A percentile compares a stretch with the other conserved stretches of the same genome.
Conservation (phyloP, 2,888 invertebrate species). For the Cheilosia variabilis region DNA sequence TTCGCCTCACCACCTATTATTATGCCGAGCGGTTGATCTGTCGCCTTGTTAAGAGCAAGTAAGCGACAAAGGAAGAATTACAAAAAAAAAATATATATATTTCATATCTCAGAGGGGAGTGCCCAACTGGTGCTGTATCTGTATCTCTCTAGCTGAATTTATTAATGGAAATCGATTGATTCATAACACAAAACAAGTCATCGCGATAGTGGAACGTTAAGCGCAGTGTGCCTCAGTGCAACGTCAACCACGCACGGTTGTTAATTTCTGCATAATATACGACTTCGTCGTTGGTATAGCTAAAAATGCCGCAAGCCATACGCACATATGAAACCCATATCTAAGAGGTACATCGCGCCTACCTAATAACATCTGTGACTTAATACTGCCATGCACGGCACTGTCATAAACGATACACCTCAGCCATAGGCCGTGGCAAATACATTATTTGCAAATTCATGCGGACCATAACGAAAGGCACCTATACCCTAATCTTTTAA, state of each 20-base stretch:
- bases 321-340: constrained; percentile 11
- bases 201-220: neutral
- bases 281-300: constrained; percentile 23
- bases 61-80: constrained; percentile 44
- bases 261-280: constrained; percentile 25
- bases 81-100: constrained; percentile 9
- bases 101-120: constrained; percentile 52
- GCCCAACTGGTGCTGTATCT: constrained; percentile 36
- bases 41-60: constrained; percentile 46
- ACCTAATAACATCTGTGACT: constrained; percentile 47
- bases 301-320: constrained; percentile 40
- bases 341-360: constrained; percentile 49
- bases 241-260: constrained; percentile 6
- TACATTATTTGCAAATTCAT: constrained; percentile 57
- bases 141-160: constrained; percentile 52
- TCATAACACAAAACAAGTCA: constrained; percentile 35
- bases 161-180: constrained; percentile 70
- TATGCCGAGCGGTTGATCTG: constrained; percentile 64
- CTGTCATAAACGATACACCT: constrained; percentile 22
- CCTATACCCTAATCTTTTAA: constrained; percentile 14
- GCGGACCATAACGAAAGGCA: constrained; percentile 51
- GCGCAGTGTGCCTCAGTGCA: neutral
- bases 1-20: constrained; percentile 53
- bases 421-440: constrained; percentile 39
- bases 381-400: constrained; percentile 14